Evolutionary conservation across 1,140 invertebrate genomes (phyloP).

Genomic region (Drosophila parvula): DNA sequence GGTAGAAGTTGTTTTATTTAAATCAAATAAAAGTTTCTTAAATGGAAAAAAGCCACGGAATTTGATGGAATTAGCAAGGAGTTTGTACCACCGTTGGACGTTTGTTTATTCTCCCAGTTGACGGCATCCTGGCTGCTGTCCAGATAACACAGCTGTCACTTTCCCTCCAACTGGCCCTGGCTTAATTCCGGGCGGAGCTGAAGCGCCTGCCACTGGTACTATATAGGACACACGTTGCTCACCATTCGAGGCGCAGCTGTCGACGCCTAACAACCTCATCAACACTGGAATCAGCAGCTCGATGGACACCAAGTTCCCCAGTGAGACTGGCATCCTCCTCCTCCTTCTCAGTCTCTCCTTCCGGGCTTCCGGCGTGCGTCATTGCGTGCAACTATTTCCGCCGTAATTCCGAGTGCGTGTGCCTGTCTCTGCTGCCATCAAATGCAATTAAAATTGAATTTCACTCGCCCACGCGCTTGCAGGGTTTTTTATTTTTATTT

Average conservation of each 20-base stretch:
- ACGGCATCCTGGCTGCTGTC: not conserved
- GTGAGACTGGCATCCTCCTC: not conserved
- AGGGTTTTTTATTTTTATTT: constrained; percentile 1
- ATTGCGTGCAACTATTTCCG: constrained; percentile 47
- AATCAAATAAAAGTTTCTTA: not conserved
- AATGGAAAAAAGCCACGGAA: too few relatives aligned
- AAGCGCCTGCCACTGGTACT: constrained; percentile 11
- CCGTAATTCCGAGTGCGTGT: constrained; percentile 32
- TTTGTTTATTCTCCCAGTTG: constrained; percentile 9
- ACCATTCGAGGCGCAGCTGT: constrained; percentile 15
- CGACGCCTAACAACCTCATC: constrained; percentile 24
- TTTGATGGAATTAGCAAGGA: not conserved
- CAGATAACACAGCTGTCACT: constrained; percentile 24
- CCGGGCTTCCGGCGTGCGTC: constrained; percentile 22
- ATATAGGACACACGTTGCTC: constrained; percentile 6
- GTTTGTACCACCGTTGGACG: not conserved
- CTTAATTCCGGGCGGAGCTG: not conserved
- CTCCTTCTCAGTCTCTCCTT: too few relatives aligned
- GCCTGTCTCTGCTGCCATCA: constrained; percentile 10
- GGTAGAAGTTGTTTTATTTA: not conserved
- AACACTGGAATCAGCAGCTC: constrained; percentile 18
- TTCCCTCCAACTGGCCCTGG: constrained; percentile 1
- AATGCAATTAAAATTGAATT: constrained; percentile 46
- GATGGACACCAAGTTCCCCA: not conserved
- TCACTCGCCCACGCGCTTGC: constrained; percentile 7